Percentiles rank a stretch among this genome's conserved stretches.
These are phyloP conservation scores for Anguilla pacifica DNA, from an alignment of 2,797 vertebrate genomes.

Conservation along the genomic window DNA sequence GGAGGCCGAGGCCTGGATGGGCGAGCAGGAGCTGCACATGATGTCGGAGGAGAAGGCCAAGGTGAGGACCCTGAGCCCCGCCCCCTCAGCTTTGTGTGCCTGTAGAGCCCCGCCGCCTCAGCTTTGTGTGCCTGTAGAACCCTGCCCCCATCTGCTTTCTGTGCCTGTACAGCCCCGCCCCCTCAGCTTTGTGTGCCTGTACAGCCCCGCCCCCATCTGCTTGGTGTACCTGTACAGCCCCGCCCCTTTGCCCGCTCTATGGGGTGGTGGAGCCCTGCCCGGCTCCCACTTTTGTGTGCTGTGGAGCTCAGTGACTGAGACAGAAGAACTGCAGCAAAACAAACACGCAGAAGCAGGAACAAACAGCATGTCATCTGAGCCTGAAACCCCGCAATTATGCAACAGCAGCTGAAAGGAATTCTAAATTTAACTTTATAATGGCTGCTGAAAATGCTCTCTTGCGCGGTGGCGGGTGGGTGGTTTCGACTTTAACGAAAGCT, in stretches of 20 bases:
- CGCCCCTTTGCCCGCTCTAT: not conserved
- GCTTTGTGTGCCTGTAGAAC: not conserved
- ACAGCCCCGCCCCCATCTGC: not conserved
- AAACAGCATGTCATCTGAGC: not conserved
- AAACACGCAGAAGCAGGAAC: not conserved
- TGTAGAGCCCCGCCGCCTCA: not conserved
- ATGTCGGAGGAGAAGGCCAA: slow-evolving; percentile 96
- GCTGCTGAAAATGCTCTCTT: not conserved
- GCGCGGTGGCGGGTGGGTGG: not conserved
- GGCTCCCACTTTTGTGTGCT: not conserved
- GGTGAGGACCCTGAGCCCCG: slow-evolving; percentile 61
- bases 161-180: not conserved
- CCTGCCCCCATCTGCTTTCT: not conserved
- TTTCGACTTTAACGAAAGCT: not conserved
- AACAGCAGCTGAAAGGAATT: not conserved
- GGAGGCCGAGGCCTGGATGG: slow-evolving; percentile 94
- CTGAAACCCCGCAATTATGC: not conserved
- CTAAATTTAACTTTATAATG: not conserved
- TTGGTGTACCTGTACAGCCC: no score
- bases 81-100: not conserved
- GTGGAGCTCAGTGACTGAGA: not conserved
- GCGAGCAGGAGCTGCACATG: slow-evolving; percentile 96
- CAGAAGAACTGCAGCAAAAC: not conserved
- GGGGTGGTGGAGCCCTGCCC: not conserved
- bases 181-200: not conserved